A percentile compares a stretch with the other conserved stretches of the same genome.
phyloP scores from a whole-genome alignment of 2,888 invertebrate species.

The Fragum whitleyi region DNA sequence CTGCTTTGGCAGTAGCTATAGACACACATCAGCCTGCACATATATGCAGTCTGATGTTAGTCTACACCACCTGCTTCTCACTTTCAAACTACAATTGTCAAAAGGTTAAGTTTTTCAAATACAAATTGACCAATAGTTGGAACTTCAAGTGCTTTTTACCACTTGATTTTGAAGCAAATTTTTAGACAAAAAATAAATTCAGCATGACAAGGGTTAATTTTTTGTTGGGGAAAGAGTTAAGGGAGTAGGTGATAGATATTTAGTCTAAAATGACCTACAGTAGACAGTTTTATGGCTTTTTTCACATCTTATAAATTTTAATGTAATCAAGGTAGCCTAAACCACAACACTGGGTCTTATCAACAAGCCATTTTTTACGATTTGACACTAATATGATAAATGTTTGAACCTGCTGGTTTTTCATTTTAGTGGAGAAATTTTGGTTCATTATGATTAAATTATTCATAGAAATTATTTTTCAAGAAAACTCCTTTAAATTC shows the following conservation, averaged over 20 bases:
- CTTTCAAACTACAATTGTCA: too few species aligned
- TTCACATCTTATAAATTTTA: conserved; percentile 2
- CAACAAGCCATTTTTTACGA: conserved; percentile 4
- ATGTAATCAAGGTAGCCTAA: background rate
- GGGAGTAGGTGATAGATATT: background rate
- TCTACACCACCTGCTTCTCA: too few species aligned
- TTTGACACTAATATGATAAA: conserved; percentile 20
- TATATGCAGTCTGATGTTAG: too few species aligned
- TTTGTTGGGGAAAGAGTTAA: too few species aligned
- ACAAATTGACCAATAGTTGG: too few species aligned
- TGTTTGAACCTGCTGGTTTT: background rate
- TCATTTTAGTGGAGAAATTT: conserved; percentile 4
- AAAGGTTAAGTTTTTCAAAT: too few species aligned
- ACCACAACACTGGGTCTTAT: background rate
- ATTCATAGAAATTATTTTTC: background rate
- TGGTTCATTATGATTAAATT: background rate
- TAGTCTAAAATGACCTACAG: background rate
- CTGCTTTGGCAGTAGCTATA: too few species aligned
- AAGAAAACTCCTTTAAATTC: background rate
- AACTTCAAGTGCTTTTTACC: too few species aligned
- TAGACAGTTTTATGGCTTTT: background rate
- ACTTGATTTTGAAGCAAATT: too few species aligned
- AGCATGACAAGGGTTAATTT: too few species aligned
- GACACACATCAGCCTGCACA: too few species aligned
- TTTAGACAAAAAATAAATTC: too few species aligned